Percentiles rank a stretch among this genome's conserved stretches.
Evolutionary conservation across 2,888 invertebrate species (phyloP).

Genomic region (Caenorhabditis wallacei): DNA sequence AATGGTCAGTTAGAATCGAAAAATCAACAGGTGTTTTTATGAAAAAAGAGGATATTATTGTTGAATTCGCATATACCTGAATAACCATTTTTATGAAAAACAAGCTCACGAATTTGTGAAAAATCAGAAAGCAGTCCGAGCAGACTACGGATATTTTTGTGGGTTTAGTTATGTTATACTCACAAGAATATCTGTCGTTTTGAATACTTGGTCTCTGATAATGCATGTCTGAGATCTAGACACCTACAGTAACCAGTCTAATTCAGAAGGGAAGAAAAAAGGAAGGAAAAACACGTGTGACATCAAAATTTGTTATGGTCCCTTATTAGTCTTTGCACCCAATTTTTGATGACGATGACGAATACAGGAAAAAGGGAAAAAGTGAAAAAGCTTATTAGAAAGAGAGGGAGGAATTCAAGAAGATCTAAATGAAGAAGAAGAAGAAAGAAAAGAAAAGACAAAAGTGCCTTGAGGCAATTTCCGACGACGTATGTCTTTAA

Average conservation of each 20-base stretch:
- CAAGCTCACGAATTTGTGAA: background rate
- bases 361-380: slow-evolving; percentile 47
- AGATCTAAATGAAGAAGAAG: slow-evolving; percentile 16
- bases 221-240: no score
- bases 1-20: background rate
- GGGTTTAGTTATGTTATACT: no score
- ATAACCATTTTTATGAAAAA: background rate
- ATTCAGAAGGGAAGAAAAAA: background rate
- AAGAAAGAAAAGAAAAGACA: slow-evolving; percentile 38
- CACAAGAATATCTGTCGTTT: no score
- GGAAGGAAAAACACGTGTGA: background rate
- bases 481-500: slow-evolving; percentile 52
- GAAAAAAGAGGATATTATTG: background rate
- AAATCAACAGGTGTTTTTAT: slow-evolving; percentile 20
- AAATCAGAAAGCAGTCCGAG: background rate
- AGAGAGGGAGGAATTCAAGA: slow-evolving; percentile 22
- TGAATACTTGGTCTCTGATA: no score
- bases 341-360: slow-evolving; percentile 48
- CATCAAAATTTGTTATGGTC: background rate
- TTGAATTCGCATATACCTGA: background rate
- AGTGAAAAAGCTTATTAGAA: slow-evolving; percentile 60
- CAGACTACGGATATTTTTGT: no score
- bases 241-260: background rate
- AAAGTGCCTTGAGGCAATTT: slow-evolving; percentile 52
- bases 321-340: slow-evolving; percentile 54